Percentiles rank a stretch among this genome's conserved stretches.
These are phyloP conservation scores for Dusona sp. DNA, from an alignment of 2,888 invertebrate genomes.

Conservation along the genomic window DNA sequence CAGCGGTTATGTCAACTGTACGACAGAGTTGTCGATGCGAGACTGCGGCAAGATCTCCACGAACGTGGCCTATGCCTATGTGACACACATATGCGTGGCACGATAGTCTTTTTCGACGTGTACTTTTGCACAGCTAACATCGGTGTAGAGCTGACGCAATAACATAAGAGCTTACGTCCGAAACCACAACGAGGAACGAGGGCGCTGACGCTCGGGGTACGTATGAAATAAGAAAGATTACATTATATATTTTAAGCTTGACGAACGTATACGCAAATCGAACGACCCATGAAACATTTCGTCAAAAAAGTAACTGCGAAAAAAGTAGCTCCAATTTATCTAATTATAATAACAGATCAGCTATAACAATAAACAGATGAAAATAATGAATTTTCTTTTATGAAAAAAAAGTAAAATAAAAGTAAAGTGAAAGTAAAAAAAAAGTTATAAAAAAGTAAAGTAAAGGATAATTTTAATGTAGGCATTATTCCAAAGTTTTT, in stretches of 20 bases:
- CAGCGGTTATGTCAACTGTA: neutral
- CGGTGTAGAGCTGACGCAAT: constrained; percentile 44
- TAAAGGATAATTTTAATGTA: too few species aligned
- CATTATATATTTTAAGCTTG: neutral
- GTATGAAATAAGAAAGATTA: neutral
- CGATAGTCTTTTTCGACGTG: neutral
- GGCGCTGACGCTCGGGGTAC: constrained; percentile 3
- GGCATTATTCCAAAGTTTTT: neutral
- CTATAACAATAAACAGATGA: neutral
- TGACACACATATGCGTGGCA: neutral
- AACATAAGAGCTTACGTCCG: constrained; percentile 23
- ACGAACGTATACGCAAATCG: neutral
- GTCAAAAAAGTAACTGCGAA: neutral
- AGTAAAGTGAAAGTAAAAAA: too few species aligned
- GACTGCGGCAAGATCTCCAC: constrained; percentile 33
- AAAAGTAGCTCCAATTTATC: neutral
- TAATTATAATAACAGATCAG: neutral
- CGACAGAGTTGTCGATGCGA: constrained; percentile 8
- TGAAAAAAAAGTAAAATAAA: too few species aligned
- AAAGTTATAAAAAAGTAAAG: too few species aligned
- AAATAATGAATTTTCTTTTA: neutral
- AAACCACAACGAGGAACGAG: constrained; percentile 8
- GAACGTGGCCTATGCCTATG: constrained; percentile 50
- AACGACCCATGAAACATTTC: neutral
- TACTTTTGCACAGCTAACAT: neutral